phyloP scores from a whole-genome alignment of 2,888 invertebrate species.

The Leptopilina syphax region DNA sequence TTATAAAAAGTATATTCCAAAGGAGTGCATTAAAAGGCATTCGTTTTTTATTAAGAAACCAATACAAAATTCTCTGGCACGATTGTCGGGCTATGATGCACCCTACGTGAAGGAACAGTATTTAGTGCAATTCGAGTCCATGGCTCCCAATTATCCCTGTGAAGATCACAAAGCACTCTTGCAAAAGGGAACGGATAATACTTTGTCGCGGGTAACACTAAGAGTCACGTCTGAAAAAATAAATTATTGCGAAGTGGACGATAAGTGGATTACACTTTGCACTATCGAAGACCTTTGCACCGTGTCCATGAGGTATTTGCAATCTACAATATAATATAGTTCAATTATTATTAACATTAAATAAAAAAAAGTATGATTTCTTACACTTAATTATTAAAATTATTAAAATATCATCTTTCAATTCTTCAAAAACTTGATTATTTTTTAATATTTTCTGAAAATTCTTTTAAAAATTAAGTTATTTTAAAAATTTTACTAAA shows the following conservation, averaged over 20 bases:
- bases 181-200: slow-evolving; percentile 78
- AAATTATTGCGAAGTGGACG: slow-evolving; percentile 64
- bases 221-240: slow-evolving; percentile 75
- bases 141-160: slow-evolving; percentile 89
- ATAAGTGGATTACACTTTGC: slow-evolving; percentile 79
- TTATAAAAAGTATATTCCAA: slow-evolving; percentile 90
- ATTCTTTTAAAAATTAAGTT: no score
- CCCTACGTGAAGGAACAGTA: slow-evolving; percentile 88
- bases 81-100: slow-evolving; percentile 82
- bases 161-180: slow-evolving; percentile 86
- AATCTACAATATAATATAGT: no score
- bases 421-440: no score
- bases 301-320: slow-evolving; percentile 81
- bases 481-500: no score
- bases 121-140: slow-evolving; percentile 86
- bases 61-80: slow-evolving; percentile 82
- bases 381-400: no score
- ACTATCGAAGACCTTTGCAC: slow-evolving; percentile 91
- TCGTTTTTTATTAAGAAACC: slow-evolving; percentile 87
- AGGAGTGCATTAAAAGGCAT: slow-evolving; percentile 86
- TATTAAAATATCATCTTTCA: no score
- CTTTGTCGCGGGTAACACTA: slow-evolving; percentile 88
- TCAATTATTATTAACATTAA: no score
- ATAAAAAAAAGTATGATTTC: no score
- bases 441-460: no score